A percentile compares a stretch with the other conserved stretches of the same genome.
phyloP scores from a whole-genome alignment of 1,140 invertebrate species.

The Antheraea pernyi region DNA sequence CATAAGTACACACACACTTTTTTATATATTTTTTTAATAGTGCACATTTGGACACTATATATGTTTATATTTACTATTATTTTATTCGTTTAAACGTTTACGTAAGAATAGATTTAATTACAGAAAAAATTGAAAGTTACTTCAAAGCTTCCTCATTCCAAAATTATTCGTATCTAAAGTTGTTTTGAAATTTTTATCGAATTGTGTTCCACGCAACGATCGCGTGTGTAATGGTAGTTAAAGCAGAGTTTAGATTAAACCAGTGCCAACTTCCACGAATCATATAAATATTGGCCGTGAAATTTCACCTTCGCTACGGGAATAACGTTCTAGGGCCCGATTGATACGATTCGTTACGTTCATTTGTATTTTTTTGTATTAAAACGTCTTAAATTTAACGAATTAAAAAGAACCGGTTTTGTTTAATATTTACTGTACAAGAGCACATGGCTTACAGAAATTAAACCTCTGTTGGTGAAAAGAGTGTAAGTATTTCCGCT shows the following conservation, averaged over 20 bases:
- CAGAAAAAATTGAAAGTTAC: slow-evolving; percentile 14
- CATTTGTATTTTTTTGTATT: neutral
- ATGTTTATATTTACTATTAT: too few species aligned
- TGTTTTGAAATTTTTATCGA: slow-evolving; percentile 56
- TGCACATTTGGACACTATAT: too few species aligned
- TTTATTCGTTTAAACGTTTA: too few species aligned
- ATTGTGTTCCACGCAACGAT: slow-evolving; percentile 53
- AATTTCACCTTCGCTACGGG: slow-evolving; percentile 60
- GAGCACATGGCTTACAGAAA: neutral
- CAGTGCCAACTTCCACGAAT: slow-evolving; percentile 62
- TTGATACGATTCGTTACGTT: slow-evolving; percentile 47
- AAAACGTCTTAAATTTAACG: neutral
- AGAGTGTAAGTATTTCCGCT: too few species aligned
- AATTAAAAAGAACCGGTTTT: neutral
- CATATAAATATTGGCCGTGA: slow-evolving; percentile 75
- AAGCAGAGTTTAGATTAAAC: slow-evolving; percentile 63
- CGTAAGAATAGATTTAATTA: too few species aligned
- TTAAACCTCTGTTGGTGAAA: too few species aligned
- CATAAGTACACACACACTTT: too few species aligned
- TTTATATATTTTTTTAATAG: too few species aligned
- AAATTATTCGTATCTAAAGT: slow-evolving; percentile 33
- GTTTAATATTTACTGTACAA: neutral
- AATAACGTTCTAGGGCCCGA: slow-evolving; percentile 35
- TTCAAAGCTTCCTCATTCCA: slow-evolving; percentile 42
- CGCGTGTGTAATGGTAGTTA: slow-evolving; percentile 64